Base-by-base conservation (phyloP, 2,888 invertebrate genomes). In the Noctua fimbriata region DNA sequence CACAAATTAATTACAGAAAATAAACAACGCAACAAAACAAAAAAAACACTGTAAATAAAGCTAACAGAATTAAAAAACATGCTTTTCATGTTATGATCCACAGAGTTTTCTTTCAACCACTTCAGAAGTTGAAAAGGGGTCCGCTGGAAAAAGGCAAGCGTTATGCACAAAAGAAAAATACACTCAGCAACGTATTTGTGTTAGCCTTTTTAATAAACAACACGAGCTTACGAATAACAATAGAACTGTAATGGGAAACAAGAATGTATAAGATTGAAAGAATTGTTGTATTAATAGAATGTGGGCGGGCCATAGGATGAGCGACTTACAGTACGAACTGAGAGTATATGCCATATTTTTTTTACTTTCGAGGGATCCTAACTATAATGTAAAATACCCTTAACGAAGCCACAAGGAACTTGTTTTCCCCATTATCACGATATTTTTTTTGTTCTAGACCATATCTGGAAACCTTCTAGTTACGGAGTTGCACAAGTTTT, bases 211-310 rank as follows among this genome's bases (percentile, higher is more conserved):
- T 75, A 84, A 83, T 83, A 84, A 82, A 86, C 83, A 78, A 73
- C 73, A 21, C 24, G 72, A 71, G 82, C 65, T 73, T 63, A 80
- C 76, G 67, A 76, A 73, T 79, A 76, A 73, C 63, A 79, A 80
- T 72, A 78, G 83, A 82, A 78, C 67, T 82, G 83, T 85, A 85
- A 89, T 85, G 72, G 87, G 66, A 84, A 87, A 89, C 78, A 81
- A 74, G 81, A 73, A 87, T 63, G 88, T 91, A 90, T 81, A 91
- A 90, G 90, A 92, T 93, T 92, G 91, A 90, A 91, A 91, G 89
- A 94, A 94, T 94, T 93, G 92, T 92, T 92, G 90, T 90, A 93
- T 93, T 94, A 94, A 94, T 95, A 92, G 92, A 94, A 94, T 93
- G 66, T 91, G 92, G 88, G 87, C 85, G 86, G 81, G 87, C 85